Evolutionary conservation across 2,888 invertebrate species (phyloP).

Genomic region (Octodonta nipae): DNA sequence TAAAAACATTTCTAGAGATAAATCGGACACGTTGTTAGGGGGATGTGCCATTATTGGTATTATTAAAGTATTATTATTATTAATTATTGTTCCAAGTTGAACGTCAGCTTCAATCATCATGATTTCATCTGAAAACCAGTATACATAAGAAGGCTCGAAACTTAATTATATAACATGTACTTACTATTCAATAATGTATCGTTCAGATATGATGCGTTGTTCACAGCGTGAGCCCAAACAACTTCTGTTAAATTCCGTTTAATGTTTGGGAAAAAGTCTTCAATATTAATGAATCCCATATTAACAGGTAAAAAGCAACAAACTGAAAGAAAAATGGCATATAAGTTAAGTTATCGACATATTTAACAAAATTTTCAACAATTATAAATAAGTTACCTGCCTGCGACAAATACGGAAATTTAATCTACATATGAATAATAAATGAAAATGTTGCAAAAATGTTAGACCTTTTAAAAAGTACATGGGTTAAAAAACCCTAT

Average conservation of each 20-base stretch:
- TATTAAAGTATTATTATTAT: conserved; percentile 26
- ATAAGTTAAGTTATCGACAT: too few species aligned
- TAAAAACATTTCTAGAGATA: conserved; percentile 62
- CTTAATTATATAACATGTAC: conserved; percentile 5
- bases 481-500: too few species aligned
- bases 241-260: conserved; percentile 54
- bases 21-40: conserved; percentile 55
- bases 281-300: too few species aligned
- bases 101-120: conserved; percentile 84
- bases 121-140: conserved; percentile 15
- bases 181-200: conserved; percentile 41
- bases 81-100: conserved; percentile 49
- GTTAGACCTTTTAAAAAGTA: too few species aligned
- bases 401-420: too few species aligned
- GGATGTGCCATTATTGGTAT: conserved; percentile 83
- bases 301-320: too few species aligned
- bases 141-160: not conserved
- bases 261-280: conserved; percentile 36
- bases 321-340: too few species aligned
- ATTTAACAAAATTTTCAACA: too few species aligned
- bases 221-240: conserved; percentile 79
- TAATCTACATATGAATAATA: too few species aligned
- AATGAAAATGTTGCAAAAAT: too few species aligned
- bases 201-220: conserved; percentile 50
- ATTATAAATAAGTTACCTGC: too few species aligned